Conservation (phyloP, 2,888 invertebrate species). For the Andrena bucephala region DNA sequence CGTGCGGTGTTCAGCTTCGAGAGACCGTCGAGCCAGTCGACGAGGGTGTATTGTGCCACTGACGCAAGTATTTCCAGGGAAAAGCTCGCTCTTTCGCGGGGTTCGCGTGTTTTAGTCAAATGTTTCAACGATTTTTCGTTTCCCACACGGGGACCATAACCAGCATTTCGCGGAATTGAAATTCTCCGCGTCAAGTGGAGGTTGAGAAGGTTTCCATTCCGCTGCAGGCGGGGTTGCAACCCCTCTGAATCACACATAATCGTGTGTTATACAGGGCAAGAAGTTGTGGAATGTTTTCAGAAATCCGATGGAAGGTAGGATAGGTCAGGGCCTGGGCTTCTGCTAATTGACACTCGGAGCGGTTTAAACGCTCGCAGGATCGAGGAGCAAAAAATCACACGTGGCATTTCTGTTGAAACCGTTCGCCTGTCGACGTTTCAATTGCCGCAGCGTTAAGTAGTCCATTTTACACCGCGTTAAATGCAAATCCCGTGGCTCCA, state of each 20-base stretch:
- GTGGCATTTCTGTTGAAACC: not conserved
- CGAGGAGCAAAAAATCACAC: no score
- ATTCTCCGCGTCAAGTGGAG: no score
- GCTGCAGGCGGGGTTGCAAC: no score
- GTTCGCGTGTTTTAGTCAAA: conserved; percentile 9
- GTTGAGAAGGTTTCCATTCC: no score
- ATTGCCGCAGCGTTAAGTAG: conserved; percentile 1
- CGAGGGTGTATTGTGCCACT: conserved; percentile 11
- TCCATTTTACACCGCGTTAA: not conserved
- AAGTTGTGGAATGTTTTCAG: no score
- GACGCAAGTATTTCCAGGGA: conserved; percentile 13
- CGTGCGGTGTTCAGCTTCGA: conserved; percentile 20
- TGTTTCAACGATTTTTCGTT: not conserved
- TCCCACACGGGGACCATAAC: not conserved
- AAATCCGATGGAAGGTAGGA: no score
- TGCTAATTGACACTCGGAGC: no score
- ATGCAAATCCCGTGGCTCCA: not conserved
- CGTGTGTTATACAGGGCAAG: no score
- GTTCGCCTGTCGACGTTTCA: not conserved
- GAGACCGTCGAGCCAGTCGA: conserved; percentile 22
- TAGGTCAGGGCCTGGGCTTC: no score
- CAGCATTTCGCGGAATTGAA: no score
- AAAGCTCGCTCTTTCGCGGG: conserved; percentile 4
- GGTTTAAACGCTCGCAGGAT: no score
- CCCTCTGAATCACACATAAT: no score